These are phyloP conservation scores for Rhinichthys klamathensis DNA, from an alignment of 2,113 vertebrate genomes.

Conservation along the genomic window DNA sequence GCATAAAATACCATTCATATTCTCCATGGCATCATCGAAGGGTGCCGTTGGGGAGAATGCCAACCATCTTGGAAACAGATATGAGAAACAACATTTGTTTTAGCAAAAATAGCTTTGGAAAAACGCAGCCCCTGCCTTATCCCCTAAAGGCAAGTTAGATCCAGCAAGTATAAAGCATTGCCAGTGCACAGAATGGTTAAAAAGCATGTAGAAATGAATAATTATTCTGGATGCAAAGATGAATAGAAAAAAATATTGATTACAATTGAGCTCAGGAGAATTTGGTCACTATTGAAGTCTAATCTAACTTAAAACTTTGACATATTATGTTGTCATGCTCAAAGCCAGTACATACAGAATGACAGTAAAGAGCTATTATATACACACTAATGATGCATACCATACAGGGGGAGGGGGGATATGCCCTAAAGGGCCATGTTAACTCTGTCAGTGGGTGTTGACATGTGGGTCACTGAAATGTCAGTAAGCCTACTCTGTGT, in stretches of 20 bases:
- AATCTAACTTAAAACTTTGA: not conserved
- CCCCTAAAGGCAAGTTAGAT: slow-evolving; percentile 18
- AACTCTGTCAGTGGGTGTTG: slow-evolving; percentile 43
- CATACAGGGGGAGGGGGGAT: not conserved
- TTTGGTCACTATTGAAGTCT: not conserved
- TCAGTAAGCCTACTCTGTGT: slow-evolving; percentile 40
- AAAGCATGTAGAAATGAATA: not conserved
- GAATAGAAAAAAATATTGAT: not conserved
- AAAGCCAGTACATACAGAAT: not conserved
- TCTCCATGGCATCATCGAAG: slow-evolving; percentile 38
- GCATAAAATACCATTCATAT: slow-evolving; percentile 71
- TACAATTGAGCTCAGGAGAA: not conserved
- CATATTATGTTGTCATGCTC: not conserved
- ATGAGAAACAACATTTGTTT: slow-evolving; percentile 70
- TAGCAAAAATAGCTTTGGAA: slow-evolving; percentile 65
- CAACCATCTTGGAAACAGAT: slow-evolving; percentile 54
- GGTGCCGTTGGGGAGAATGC: not conserved
- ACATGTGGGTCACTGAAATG: slow-evolving; percentile 48
- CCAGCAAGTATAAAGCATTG: not conserved
- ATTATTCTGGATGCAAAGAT: not conserved
- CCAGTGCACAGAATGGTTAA: not conserved
- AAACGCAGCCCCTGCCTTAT: slow-evolving; percentile 26
- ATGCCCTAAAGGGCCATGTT: slow-evolving; percentile 7
- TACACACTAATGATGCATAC: slow-evolving; percentile 9
- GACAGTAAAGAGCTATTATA: slow-evolving; percentile 2